phyloP scores from a whole-genome alignment of 2,113 vertebrate species.

The Pandion haliaetus region DNA sequence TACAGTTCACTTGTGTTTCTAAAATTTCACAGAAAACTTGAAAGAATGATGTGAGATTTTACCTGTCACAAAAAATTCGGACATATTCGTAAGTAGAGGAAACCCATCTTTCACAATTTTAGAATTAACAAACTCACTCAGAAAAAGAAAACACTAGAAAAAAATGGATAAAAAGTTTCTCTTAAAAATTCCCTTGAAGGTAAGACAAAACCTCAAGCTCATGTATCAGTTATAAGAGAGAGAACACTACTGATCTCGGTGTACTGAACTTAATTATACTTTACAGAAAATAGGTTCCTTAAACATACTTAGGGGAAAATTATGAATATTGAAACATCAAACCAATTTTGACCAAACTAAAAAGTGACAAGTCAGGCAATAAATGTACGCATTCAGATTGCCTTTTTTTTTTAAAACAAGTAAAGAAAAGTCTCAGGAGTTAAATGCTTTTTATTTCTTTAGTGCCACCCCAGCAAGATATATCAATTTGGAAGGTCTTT shows the following conservation, averaged over 20 bases:
- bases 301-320: neutral
- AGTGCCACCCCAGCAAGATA: neutral
- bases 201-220: neutral
- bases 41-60: neutral
- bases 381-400: neutral
- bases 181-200: neutral
- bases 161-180: neutral
- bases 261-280: neutral
- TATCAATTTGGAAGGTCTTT: neutral
- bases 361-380: neutral
- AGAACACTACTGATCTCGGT: neutral
- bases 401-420: neutral
- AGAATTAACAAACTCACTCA: neutral
- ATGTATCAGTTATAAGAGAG: neutral
- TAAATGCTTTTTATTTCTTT: neutral
- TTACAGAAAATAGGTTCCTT: neutral
- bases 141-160: neutral
- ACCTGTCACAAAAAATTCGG: neutral
- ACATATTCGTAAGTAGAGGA: neutral
- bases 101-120: neutral
- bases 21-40: neutral
- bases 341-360: neutral
- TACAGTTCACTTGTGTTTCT: neutral
- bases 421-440: neutral
- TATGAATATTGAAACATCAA: neutral